phyloP scores from a whole-genome alignment of 1,140 invertebrate genomes.

The Drosophila ironensis region DNA sequence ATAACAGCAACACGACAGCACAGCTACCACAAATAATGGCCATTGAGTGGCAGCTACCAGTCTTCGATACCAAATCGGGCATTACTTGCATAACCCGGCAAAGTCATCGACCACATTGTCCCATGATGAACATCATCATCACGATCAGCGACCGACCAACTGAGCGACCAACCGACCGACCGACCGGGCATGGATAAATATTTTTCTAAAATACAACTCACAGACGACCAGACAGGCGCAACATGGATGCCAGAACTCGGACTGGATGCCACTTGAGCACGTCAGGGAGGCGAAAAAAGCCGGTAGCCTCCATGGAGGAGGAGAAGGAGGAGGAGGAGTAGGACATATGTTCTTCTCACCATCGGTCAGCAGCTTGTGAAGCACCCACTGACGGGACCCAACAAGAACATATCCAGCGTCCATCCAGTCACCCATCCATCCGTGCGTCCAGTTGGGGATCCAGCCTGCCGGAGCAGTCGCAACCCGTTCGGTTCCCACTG shows the following conservation, averaged over 20 bases:
- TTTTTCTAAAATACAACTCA: conserved; percentile 60
- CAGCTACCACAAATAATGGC: no score
- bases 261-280: conserved; percentile 56
- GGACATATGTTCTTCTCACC: conserved; percentile 42
- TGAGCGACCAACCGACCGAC: conserved; percentile 1
- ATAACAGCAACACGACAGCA: no score
- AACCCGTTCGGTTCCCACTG: conserved; percentile 42
- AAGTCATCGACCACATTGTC: conserved; percentile 65
- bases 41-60: conserved; percentile 72
- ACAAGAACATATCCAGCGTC: conserved; percentile 20
- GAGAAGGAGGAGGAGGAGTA: conserved; percentile 14
- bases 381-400: conserved; percentile 59
- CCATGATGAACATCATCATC: conserved; percentile 43
- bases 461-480: conserved; percentile 2
- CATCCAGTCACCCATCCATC: conserved; percentile 20
- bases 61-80: conserved; percentile 79
- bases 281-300: conserved; percentile 50
- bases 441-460: background rate
- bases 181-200: conserved; percentile 65
- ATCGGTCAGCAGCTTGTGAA: conserved; percentile 65
- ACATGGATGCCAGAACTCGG: conserved; percentile 37
- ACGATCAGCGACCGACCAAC: conserved; percentile 25
- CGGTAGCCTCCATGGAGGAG: conserved; percentile 46
- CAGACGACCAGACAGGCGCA: conserved; percentile 21
- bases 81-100: conserved; percentile 76